Evolutionary conservation across 1,140 invertebrate species (phyloP).

Genomic region (Carcinoscorpius rotundicauda): DNA sequence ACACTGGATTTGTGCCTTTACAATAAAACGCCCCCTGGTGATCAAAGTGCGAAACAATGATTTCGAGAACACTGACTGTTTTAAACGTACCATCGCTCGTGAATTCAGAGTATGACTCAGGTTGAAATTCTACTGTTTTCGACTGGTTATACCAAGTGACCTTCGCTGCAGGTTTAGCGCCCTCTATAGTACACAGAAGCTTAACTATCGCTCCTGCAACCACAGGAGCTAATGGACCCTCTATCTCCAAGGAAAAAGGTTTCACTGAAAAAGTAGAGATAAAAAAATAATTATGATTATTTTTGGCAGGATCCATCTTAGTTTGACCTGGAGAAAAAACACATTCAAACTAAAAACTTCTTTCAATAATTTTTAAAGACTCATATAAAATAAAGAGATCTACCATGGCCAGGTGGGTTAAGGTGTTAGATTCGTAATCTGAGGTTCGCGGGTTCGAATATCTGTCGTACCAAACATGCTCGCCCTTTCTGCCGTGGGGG

Average conservation of each 20-base stretch:
- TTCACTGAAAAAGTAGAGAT: conserved; percentile 8
- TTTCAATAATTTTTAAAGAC: too few species aligned
- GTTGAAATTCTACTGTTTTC: conserved; percentile 25
- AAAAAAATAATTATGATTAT: too few species aligned
- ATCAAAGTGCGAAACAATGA: conserved; percentile 21
- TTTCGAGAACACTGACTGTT: conserved; percentile 17
- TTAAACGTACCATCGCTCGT: conserved; percentile 16
- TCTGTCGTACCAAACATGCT: too few species aligned
- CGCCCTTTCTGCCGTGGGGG: too few species aligned
- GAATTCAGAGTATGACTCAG: conserved; percentile 6
- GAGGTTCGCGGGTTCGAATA: too few species aligned
- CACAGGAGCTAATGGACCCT: conserved; percentile 41
- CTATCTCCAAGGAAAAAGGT: conserved; percentile 17
- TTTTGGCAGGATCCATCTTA: too few species aligned
- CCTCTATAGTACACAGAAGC: conserved; percentile 57
- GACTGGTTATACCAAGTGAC: conserved; percentile 73
- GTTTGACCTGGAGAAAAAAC: too few species aligned
- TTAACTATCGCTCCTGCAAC: conserved; percentile 61
- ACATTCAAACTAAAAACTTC: too few species aligned
- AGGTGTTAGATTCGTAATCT: too few species aligned
- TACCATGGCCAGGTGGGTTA: too few species aligned
- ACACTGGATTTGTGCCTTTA: conserved; percentile 23
- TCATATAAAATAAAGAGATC: too few species aligned
- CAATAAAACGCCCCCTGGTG: conserved; percentile 23
- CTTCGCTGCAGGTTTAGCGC: conserved; percentile 63